Base-by-base conservation (phyloP, 2,797 vertebrate genomes). In the Sorex maritimensis region DNA sequence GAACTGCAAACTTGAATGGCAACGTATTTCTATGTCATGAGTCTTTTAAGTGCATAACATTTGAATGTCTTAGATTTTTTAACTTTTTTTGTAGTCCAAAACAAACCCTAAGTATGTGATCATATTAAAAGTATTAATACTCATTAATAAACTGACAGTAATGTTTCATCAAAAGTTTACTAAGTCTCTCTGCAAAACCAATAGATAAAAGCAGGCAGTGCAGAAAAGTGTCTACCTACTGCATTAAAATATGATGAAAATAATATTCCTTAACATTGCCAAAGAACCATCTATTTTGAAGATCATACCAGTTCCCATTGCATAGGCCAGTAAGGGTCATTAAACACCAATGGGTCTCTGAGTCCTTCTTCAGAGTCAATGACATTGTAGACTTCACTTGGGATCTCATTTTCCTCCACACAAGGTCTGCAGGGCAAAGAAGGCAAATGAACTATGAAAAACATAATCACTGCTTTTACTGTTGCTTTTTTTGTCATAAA, bases 281-380 rank as follows among this genome's bases (percentile, higher is more conserved):
- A 94, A 96, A 97, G 97, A 98, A 97, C 80, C 46, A 96, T 97
- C 95, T 98, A 95, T 97, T 97, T 98, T 96, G 96, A 95, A 97
- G 98, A 97, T 98, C 98, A 95, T 98, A 99, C 98, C 98, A 98
- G 97, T 97, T 98, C 98, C 97, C 98, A 98, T 96, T 98, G 97
- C 97, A 98, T 88, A 97, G 98, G 98, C 98, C 98, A 99, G 93
- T 98, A 98, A 93, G 98, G 99, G 98, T 99, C 98, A 98, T 99
- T 99, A 98, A 99, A 98, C 98, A 98, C 97, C 98, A 98, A 98
- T 97, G 96, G 97, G 96, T 98, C 98, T 98, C 98, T 98, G 96
- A 98, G 96, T 97, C 94, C 97, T 97, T 98, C 97, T 98, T 98
- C 97, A 97, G 98, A 98, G 95, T 97, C 98, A 96, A 97, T 98